Evolutionary conservation across 2,797 vertebrate genomes (phyloP).

Genomic region (Sardinella longiceps): DNA sequence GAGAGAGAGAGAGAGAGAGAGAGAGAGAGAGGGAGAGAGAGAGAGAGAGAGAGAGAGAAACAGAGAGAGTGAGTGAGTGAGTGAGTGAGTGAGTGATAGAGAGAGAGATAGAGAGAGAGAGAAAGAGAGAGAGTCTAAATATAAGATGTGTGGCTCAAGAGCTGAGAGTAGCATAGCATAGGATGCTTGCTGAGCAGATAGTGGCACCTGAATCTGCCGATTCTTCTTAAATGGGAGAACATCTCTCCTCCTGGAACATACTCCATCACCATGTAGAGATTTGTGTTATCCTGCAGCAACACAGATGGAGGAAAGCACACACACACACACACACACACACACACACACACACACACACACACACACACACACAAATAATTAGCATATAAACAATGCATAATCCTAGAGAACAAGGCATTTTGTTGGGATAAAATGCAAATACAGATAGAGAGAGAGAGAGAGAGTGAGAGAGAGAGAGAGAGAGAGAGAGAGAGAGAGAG

Average conservation of each 20-base stretch:
- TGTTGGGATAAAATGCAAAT: not conserved
- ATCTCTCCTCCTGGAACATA: conserved; percentile 92
- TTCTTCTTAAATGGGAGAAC: conserved; percentile 91
- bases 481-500: not conserved
- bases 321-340: conserved; percentile 20
- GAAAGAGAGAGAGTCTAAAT: not conserved
- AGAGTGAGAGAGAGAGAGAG: not conserved
- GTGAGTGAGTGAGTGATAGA: not conserved
- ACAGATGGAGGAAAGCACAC: conserved; percentile 8
- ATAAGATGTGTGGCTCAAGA: not conserved
- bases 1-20: not conserved
- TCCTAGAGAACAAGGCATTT: not conserved
- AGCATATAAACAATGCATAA: not conserved
- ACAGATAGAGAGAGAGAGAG: conserved; percentile 12
- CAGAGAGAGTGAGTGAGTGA: not conserved
- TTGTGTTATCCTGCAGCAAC: conserved; percentile 83
- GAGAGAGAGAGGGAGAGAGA: not conserved
- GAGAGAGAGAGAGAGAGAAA: not conserved
- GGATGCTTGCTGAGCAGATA: not conserved
- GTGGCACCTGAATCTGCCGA: conserved; percentile 87
- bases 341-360: conserved; percentile 28
- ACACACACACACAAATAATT: not conserved
- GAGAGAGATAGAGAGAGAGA: not conserved
- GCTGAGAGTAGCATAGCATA: not conserved
- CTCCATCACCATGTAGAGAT: conserved; percentile 96